phyloP scores from a whole-genome alignment of 2,113 vertebrate species.

The Lathamus discolor region DNA sequence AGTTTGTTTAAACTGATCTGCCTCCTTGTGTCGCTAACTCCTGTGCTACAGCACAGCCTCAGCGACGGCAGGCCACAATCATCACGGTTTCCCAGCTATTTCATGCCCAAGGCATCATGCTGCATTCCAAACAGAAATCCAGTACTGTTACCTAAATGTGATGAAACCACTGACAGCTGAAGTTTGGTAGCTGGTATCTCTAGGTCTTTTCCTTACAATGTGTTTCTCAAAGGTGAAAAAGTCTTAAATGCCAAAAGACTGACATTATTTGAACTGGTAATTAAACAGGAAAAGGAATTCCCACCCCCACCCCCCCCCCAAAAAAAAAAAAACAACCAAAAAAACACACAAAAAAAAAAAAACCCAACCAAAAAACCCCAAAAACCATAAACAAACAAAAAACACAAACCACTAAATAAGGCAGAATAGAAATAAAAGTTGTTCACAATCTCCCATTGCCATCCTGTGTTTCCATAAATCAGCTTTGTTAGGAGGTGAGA shows the following conservation, averaged over 20 bases:
- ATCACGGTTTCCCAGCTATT: not conserved
- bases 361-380: too few relatives aligned
- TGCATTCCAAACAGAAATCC: not conserved
- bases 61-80: not conserved
- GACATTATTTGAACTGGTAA: not conserved
- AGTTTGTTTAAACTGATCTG: not conserved
- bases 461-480: not conserved
- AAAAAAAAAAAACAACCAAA: not conserved
- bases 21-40: not conserved
- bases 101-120: not conserved
- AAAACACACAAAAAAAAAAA: too few relatives aligned
- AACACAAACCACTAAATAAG: not conserved
- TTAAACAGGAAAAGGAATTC: not conserved
- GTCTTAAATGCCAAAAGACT: not conserved
- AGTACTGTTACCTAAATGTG: not conserved
- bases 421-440: not conserved
- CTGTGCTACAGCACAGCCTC: not conserved
- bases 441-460: not conserved
- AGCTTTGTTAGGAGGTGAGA: not conserved
- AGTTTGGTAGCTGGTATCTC: not conserved
- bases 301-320: too few relatives aligned
- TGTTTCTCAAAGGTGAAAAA: not conserved
- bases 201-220: not conserved
- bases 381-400: too few relatives aligned
- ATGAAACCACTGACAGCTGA: not conserved